Conservation (phyloP, 2,888 invertebrate species). For the Hedychridium roseum region DNA sequence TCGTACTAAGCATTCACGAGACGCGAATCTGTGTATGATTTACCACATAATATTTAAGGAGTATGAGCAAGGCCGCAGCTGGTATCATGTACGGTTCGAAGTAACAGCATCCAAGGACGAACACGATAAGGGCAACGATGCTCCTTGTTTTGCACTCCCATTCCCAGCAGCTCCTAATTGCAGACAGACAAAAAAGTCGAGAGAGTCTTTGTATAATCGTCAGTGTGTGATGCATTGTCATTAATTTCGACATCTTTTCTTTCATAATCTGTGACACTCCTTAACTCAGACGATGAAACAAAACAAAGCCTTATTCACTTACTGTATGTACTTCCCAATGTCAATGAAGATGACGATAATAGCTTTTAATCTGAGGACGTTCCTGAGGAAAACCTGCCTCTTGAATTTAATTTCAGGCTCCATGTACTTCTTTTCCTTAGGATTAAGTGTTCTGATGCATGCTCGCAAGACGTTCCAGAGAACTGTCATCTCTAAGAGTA, state of each 20-base stretch:
- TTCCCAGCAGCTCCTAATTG: constrained; percentile 87
- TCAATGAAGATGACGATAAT: constrained; percentile 90
- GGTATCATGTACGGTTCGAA: constrained; percentile 97
- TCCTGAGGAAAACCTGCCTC: constrained; percentile 90
- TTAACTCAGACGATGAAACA: no score
- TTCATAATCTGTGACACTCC: no score
- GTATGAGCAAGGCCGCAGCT: constrained; percentile 79
- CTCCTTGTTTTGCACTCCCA: constrained; percentile 94
- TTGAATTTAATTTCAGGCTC: constrained; percentile 95
- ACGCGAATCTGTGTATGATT: no score
- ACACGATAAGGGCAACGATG: constrained; percentile 82
- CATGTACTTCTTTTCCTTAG: constrained; percentile 95
- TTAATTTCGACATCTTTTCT: no score
- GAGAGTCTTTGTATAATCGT: no score
- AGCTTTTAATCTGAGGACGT: constrained; percentile 90
- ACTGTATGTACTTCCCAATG: constrained; percentile 91
- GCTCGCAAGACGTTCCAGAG: constrained; percentile 94
- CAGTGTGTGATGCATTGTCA: no score
- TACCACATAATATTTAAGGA: constrained; percentile 78
- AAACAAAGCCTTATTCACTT: constrained; percentile 63
- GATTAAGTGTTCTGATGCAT: constrained; percentile 92
- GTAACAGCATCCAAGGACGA: constrained; percentile 89
- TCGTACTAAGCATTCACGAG: constrained; percentile 11
- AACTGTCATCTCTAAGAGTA: constrained; percentile 89
- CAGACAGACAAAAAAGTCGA: not conserved